These are phyloP conservation scores for Eira barbara DNA, from an alignment of 2,113 vertebrate species.

Conservation along the genomic window DNA sequence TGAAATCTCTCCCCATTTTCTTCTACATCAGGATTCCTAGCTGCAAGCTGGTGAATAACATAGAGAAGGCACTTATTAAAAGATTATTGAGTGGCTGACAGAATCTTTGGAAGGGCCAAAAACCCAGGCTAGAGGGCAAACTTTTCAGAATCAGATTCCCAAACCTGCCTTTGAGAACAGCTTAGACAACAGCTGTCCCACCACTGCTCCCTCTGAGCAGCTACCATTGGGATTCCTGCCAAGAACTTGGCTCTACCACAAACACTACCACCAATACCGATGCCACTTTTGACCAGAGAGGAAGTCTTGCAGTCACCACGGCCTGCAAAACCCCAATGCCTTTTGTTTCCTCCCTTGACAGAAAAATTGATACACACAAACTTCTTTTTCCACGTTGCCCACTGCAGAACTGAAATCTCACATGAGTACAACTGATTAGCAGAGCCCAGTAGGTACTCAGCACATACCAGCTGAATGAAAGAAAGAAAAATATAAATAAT, in stretches of 20 bases:
- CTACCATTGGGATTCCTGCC: not conserved
- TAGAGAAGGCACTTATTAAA: not conserved
- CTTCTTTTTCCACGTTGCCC: not conserved
- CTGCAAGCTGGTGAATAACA: not conserved
- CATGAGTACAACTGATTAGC: not conserved
- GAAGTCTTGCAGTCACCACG: not conserved
- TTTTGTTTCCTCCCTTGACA: not conserved
- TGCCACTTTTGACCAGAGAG: not conserved
- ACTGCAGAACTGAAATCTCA: constrained; percentile 1
- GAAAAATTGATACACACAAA: not conserved
- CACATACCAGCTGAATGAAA: not conserved
- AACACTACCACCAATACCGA: rapidly evolving
- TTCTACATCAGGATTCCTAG: not conserved
- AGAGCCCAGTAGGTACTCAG: not conserved
- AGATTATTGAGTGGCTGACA: not conserved
- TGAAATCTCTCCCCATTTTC: not conserved
- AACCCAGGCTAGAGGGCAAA: not conserved
- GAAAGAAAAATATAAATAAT: not conserved
- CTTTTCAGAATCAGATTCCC: not conserved
- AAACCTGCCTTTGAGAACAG: not conserved
- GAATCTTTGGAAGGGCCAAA: not conserved
- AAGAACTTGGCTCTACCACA: not conserved
- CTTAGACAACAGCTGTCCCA: too few species aligned
- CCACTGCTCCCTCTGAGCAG: not conserved
- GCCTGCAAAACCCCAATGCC: not conserved